phyloP scores from a whole-genome alignment of 2,888 invertebrate genomes.

The Drosophila histrio region DNA sequence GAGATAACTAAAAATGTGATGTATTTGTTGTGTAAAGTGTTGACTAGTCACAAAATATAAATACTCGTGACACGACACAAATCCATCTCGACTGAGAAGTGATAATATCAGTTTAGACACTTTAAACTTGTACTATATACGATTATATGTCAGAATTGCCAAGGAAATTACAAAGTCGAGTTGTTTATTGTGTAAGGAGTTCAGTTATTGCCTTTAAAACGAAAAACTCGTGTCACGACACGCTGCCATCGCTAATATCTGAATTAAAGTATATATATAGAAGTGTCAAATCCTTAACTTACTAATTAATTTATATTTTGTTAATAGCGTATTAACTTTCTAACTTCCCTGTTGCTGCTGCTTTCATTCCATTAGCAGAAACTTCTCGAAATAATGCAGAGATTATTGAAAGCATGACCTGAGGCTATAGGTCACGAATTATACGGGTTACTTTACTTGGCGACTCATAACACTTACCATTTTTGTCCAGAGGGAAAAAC shows the following conservation, averaged over 20 bases:
- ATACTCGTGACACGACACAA: slow-evolving; percentile 4
- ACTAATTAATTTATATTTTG: not conserved
- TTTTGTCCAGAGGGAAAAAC: slow-evolving; percentile 43
- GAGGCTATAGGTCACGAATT: slow-evolving; percentile 35
- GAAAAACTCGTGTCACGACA: slow-evolving; percentile 18
- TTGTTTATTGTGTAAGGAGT: no score
- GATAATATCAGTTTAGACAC: no score
- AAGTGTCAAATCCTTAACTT: not conserved
- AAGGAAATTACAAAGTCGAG: not conserved
- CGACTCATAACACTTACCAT: slow-evolving; percentile 39
- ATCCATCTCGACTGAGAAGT: not conserved
- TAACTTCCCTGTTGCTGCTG: not conserved
- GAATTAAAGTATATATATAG: not conserved
- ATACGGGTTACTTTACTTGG: slow-evolving; percentile 39
- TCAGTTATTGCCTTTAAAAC: slow-evolving; percentile 2
- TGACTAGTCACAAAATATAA: not conserved
- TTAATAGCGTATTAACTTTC: not conserved
- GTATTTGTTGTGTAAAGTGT: slow-evolving; percentile 25
- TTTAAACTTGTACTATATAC: no score
- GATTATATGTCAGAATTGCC: no score
- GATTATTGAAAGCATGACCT: slow-evolving; percentile 17
- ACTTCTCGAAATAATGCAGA: slow-evolving; percentile 5
- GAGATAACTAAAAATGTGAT: not conserved
- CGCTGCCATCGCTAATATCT: not conserved
- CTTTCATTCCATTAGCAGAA: not conserved